Conservation (phyloP, 1,140 invertebrate species). For the Pomacea maculata region DNA sequence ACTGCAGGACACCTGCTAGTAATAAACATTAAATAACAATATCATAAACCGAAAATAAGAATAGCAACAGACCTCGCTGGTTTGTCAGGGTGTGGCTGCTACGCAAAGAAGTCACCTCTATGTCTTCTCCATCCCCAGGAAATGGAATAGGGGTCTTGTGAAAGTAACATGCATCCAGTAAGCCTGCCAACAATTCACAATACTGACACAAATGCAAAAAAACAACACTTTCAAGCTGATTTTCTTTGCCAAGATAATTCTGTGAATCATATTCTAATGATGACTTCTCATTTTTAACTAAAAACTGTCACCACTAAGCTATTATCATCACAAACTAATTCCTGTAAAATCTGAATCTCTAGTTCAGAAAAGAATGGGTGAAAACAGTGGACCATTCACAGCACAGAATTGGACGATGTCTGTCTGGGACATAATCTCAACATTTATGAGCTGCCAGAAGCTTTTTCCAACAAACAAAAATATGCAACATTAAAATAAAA, state of each 20-base stretch:
- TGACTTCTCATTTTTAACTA: background rate
- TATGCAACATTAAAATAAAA: too few species aligned
- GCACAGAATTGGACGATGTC: too few species aligned
- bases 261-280: background rate
- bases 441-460: too few species aligned
- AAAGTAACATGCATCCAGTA: constrained; percentile 12
- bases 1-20: background rate
- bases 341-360: too few species aligned
- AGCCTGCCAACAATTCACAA: constrained; percentile 9
- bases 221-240: background rate
- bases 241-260: background rate
- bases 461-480: too few species aligned
- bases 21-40: background rate
- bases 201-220: background rate
- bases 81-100: background rate
- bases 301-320: background rate
- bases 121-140: constrained; percentile 27
- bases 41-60: background rate
- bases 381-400: too few species aligned
- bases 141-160: constrained; percentile 14
- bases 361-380: too few species aligned
- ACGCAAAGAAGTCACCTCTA: background rate
- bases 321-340: too few species aligned
- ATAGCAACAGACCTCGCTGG: constrained; percentile 12
- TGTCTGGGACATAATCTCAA: too few species aligned